These are phyloP conservation scores for Synergus gifuensis DNA, from an alignment of 2,888 invertebrate genomes.

Conservation along the genomic window DNA sequence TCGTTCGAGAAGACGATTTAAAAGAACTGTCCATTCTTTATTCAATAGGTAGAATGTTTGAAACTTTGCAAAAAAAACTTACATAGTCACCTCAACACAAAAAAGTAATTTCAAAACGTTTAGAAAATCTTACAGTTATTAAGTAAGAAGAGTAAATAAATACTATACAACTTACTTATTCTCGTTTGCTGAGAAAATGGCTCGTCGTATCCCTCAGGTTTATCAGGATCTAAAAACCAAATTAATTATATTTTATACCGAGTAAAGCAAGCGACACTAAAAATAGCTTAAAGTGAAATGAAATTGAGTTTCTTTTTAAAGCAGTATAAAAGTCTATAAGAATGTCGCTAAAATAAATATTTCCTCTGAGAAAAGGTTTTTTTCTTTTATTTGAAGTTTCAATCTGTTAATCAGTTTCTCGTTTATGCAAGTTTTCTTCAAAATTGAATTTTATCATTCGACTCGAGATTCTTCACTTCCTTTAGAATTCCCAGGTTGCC, in stretches of 20 bases:
- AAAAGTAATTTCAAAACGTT: background rate
- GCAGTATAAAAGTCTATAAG: background rate
- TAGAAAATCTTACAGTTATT: too few species aligned
- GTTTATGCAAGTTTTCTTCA: slow-evolving; percentile 15
- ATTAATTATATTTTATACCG: too few species aligned
- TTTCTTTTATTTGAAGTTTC: slow-evolving; percentile 37
- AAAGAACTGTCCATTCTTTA: background rate
- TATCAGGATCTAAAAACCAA: slow-evolving; percentile 70
- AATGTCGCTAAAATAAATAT: slow-evolving; percentile 11
- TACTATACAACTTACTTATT: slow-evolving; percentile 70
- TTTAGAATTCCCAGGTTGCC: slow-evolving; percentile 20
- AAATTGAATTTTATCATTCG: slow-evolving; percentile 15
- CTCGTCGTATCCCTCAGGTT: slow-evolving; percentile 72
- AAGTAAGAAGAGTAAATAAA: background rate
- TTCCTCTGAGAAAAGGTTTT: background rate
- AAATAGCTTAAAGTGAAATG: background rate
- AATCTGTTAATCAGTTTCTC: slow-evolving; percentile 12
- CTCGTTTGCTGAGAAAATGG: slow-evolving; percentile 76
- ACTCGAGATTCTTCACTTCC: background rate
- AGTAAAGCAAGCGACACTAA: background rate
- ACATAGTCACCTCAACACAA: background rate
- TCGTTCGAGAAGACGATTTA: background rate
- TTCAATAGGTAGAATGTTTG: background rate
- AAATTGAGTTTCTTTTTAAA: too few species aligned
- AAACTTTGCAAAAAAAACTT: background rate